A percentile compares a stretch with the other conserved stretches of the same genome.
These are phyloP conservation scores for Ptyas mucosa DNA, from an alignment of 2,113 vertebrate species.

Conservation along the genomic window DNA sequence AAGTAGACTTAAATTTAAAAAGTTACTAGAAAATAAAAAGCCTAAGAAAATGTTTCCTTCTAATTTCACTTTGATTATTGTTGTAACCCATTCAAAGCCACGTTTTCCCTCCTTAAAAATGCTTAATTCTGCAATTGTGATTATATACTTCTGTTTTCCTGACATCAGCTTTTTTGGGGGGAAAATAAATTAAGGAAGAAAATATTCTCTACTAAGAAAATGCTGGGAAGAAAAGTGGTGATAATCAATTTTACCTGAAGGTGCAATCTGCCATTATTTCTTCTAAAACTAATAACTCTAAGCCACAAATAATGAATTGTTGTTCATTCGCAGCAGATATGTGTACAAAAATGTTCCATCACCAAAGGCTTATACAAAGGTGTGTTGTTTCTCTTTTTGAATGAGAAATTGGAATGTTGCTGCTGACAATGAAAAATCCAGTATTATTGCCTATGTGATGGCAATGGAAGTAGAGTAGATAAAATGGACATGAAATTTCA, in stretches of 20 bases:
- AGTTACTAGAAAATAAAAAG: not conserved
- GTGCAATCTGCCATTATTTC: not conserved
- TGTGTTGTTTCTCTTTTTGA: not conserved
- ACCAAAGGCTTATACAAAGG: not conserved
- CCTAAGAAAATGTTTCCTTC: not conserved
- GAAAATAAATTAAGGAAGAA: not conserved
- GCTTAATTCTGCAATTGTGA: not conserved
- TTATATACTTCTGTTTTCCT: not conserved
- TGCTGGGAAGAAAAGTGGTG: not conserved
- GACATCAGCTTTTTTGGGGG: conserved; percentile 15
- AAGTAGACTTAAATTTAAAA: not conserved
- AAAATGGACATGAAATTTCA: not conserved
- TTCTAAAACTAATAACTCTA: not conserved
- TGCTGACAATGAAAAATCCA: not conserved
- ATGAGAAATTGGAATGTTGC: not conserved
- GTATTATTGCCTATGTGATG: not conserved
- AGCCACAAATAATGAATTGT: not conserved
- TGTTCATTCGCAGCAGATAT: not conserved
- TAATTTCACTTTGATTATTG: conserved; percentile 32
- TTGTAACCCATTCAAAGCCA: conserved; percentile 16
- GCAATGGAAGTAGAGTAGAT: not conserved
- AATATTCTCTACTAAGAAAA: not conserved
- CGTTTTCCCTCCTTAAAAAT: conserved; percentile 35
- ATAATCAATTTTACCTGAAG: not conserved
- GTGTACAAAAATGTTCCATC: not conserved